Evolutionary conservation across 2,797 vertebrate genomes (phyloP).

Genomic region (Clarias laeviceps): DNA sequence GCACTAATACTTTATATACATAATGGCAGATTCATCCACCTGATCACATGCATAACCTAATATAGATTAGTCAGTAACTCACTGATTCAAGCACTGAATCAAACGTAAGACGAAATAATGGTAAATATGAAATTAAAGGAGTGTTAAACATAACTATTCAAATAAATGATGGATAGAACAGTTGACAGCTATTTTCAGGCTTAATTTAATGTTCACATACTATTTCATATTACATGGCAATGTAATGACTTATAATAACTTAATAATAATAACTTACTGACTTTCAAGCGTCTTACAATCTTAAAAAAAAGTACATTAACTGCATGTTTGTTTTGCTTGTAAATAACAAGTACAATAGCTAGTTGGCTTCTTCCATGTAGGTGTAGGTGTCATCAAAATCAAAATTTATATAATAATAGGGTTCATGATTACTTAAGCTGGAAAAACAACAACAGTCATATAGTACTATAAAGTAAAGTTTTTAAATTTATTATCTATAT

Average conservation of each 20-base stretch:
- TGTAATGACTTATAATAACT: too few relatives aligned
- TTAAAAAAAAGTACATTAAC: background rate
- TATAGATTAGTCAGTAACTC: background rate
- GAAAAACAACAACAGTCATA: background rate
- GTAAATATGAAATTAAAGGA: background rate
- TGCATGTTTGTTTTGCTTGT: background rate
- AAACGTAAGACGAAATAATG: background rate
- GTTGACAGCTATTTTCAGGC: background rate
- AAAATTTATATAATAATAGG: background rate
- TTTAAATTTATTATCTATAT: too few relatives aligned
- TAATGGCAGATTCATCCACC: background rate
- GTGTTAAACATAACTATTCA: background rate
- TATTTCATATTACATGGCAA: background rate
- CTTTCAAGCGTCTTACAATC: background rate
- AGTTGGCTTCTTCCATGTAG: background rate
- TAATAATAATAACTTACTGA: background rate
- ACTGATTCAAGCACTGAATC: background rate
- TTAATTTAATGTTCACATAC: background rate
- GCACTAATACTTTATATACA: background rate
- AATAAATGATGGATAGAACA: background rate
- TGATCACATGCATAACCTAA: background rate
- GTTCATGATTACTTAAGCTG: background rate
- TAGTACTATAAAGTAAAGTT: background rate
- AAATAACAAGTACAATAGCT: background rate
- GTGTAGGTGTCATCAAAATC: background rate